phyloP scores from a whole-genome alignment of 2,888 invertebrate species.

The Ryuthela nishihirai region DNA sequence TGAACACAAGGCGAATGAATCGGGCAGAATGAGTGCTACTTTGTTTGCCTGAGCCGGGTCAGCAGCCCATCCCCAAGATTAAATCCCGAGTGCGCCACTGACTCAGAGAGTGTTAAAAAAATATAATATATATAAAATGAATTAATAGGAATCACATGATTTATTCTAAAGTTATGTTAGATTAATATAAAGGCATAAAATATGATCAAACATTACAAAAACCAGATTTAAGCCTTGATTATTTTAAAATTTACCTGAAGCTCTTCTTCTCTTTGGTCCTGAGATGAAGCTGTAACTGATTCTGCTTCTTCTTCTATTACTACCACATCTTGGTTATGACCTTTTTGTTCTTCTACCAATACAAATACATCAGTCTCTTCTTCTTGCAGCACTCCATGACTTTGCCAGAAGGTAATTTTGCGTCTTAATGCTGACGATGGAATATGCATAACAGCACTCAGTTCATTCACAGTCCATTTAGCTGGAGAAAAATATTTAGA shows the following conservation, averaged over 20 bases:
- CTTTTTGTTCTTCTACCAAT: slow-evolving; percentile 50
- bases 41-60: no score
- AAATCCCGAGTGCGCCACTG: no score
- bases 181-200: no score
- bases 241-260: slow-evolving; percentile 64
- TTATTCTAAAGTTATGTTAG: no score
- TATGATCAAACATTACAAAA: no score
- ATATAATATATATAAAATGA: no score
- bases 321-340: slow-evolving; percentile 48
- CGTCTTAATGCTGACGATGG: slow-evolving; percentile 77
- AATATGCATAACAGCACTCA: slow-evolving; percentile 80
- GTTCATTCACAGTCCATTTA: slow-evolving; percentile 80
- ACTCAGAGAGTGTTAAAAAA: no score
- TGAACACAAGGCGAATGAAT: no score
- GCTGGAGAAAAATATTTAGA: slow-evolving; percentile 54
- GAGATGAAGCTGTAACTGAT: slow-evolving; percentile 90
- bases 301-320: slow-evolving; percentile 79
- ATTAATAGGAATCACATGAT: no score
- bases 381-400: slow-evolving; percentile 81
- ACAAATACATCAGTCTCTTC: slow-evolving; percentile 66
- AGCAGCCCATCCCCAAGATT: no score
- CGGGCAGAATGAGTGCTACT: no score
- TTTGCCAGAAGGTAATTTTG: slow-evolving; percentile 90
- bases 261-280: slow-evolving; percentile 90
- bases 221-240: no score